Conservation (phyloP, 2,113 vertebrate species). For the Xenopus borealis region DNA sequence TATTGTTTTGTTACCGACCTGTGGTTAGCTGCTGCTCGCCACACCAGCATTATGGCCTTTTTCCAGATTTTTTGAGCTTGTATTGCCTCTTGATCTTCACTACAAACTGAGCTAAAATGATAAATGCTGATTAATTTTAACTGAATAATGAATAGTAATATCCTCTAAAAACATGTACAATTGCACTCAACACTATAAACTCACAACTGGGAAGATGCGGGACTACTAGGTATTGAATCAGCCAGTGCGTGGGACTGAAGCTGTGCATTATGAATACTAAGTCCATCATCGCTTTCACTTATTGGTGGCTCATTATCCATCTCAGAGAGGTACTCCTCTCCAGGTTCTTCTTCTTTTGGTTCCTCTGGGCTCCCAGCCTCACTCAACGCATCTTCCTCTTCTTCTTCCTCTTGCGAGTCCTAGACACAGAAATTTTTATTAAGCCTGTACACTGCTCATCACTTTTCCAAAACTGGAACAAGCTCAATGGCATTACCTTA, state of each 20-base stretch:
- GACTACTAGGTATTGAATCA: conserved; percentile 96
- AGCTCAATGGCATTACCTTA: conserved; percentile 10
- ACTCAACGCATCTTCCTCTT: conserved; percentile 91
- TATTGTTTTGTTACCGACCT: conserved; percentile 66
- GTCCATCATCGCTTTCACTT: conserved; percentile 96
- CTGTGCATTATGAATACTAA: conserved; percentile 88
- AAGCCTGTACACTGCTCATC: conserved; percentile 7
- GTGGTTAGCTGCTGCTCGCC: conserved; percentile 98
- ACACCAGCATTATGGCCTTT: conserved; percentile 98
- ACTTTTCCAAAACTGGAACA: background rate
- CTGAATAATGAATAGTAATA: background rate
- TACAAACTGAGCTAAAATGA: conserved; percentile 86
- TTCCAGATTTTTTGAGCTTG: conserved; percentile 99
- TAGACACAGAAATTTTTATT: conserved; percentile 58
- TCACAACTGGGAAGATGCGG: conserved; percentile 97
- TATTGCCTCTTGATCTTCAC: conserved; percentile 96
- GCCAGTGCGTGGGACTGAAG: conserved; percentile 87
- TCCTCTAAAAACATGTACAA: background rate
- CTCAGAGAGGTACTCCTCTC: conserved; percentile 91
- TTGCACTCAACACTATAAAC: conserved; percentile 41
- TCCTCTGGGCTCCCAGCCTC: conserved; percentile 91
- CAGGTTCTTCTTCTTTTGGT: conserved; percentile 83
- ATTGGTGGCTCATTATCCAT: conserved; percentile 90
- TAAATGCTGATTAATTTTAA: background rate
- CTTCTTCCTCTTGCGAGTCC: conserved; percentile 85